These are phyloP conservation scores for Zenarchopterus dispar DNA, from an alignment of 2,797 vertebrate species.

Conservation along the genomic window DNA sequence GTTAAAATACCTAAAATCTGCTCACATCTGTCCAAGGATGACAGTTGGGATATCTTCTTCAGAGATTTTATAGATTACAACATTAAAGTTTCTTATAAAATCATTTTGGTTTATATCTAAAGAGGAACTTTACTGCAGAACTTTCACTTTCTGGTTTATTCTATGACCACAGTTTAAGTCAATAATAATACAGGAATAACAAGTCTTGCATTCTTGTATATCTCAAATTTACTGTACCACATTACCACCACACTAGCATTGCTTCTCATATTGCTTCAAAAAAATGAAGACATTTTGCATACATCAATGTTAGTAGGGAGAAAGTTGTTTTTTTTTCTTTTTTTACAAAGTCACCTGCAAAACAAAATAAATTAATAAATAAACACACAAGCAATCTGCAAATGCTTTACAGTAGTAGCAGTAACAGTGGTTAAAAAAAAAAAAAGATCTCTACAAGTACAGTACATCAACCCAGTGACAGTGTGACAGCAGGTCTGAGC, in stretches of 20 bases:
- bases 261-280: slow-evolving; percentile 83
- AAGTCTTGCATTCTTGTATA: slow-evolving; percentile 67
- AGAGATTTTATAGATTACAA: no score
- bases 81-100: no score
- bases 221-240: slow-evolving; percentile 84
- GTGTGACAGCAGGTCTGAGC: slow-evolving; percentile 63
- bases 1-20: no score
- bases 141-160: slow-evolving; percentile 71
- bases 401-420: slow-evolving; percentile 86
- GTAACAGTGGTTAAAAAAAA: slow-evolving; percentile 76
- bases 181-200: slow-evolving; percentile 79
- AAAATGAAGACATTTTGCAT: slow-evolving; percentile 81
- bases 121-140: no score
- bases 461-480: slow-evolving; percentile 75
- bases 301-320: slow-evolving; percentile 84
- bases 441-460: slow-evolving; percentile 69
- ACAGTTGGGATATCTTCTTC: no score
- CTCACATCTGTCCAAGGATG: no score
- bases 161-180: slow-evolving; percentile 76
- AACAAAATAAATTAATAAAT: slow-evolving; percentile 99
- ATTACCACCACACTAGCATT: slow-evolving; percentile 77
- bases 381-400: slow-evolving; percentile 93
- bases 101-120: no score
- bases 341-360: slow-evolving; percentile 78
- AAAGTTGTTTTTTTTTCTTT: slow-evolving; percentile 58